phyloP scores from a whole-genome alignment of 2,113 vertebrate species.

The Pelmatolapia mariae region DNA sequence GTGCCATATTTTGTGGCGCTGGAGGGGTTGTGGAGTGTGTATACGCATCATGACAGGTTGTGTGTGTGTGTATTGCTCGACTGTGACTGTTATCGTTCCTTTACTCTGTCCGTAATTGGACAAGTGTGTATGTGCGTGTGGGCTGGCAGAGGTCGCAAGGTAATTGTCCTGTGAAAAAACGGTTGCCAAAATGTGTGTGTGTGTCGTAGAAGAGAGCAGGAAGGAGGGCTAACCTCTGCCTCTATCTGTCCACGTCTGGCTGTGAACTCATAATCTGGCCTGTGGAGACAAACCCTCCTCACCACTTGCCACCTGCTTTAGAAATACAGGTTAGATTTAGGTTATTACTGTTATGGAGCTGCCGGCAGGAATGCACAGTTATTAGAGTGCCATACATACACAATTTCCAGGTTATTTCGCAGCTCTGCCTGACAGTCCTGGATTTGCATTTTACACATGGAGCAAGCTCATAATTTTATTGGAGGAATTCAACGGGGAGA shows the following conservation, averaged over 20 bases:
- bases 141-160: slow-evolving; percentile 51
- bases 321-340: slow-evolving; percentile 62
- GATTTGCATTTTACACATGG: slow-evolving; percentile 4
- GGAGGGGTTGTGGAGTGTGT: slow-evolving; percentile 13
- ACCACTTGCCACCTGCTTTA: slow-evolving; percentile 59
- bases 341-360: slow-evolving; percentile 53
- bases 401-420: slow-evolving; percentile 22
- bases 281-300: slow-evolving; percentile 58
- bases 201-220: slow-evolving; percentile 18
- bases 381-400: background rate
- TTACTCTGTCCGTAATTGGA: slow-evolving; percentile 49
- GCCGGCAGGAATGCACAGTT: slow-evolving; percentile 10
- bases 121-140: background rate
- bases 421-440: background rate
- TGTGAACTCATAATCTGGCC: slow-evolving; percentile 65
- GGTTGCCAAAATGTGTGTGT: slow-evolving; percentile 41
- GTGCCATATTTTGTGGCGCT: slow-evolving; percentile 29
- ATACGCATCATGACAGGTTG: slow-evolving; percentile 19
- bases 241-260: slow-evolving; percentile 65
- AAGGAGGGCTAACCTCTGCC: slow-evolving; percentile 62
- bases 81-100: slow-evolving; percentile 33
- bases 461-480: background rate
- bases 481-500: background rate
- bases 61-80: background rate
- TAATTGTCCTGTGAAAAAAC: slow-evolving; percentile 62